Percentiles rank a stretch among this genome's conserved stretches.
Evolutionary conservation across 2,113 vertebrate genomes (phyloP).

Genomic region (Accipiter virgatus): DNA sequence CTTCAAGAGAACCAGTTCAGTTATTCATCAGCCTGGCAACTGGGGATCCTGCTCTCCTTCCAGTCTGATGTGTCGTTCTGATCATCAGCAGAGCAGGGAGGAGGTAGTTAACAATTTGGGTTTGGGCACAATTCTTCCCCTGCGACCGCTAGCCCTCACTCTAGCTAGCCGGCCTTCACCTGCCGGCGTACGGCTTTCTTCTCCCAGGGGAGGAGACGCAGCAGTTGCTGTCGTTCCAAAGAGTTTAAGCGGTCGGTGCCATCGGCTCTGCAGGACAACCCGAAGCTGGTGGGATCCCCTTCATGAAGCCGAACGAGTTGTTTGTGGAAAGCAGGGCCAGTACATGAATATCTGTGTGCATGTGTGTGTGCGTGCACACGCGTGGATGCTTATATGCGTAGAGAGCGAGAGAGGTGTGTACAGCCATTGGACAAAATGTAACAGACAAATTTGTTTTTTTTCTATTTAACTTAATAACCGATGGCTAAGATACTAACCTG

Average conservation of each 20-base stretch:
- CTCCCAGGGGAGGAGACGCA: rapidly evolving
- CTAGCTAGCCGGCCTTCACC: not conserved
- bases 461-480: not conserved
- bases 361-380: rapidly evolving
- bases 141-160: not conserved
- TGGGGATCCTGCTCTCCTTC: not conserved
- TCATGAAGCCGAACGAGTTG: not conserved
- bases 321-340: not conserved
- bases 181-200: rapidly evolving
- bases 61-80: not conserved
- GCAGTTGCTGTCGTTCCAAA: rapidly evolving
- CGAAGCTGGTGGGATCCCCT: not conserved
- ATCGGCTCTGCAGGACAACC: not conserved
- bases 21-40: not conserved
- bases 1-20: not conserved
- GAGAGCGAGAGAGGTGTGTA: not conserved
- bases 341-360: too few species aligned
- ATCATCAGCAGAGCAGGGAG: not conserved
- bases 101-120: not conserved
- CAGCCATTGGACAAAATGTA: not conserved
- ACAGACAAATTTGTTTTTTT: not conserved
- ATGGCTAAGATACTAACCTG: not conserved
- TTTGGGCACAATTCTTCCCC: not conserved
- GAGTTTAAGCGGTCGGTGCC: rapidly evolving
- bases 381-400: not conserved